Evolutionary conservation across 2,113 vertebrate species (phyloP).

Genomic region (Gavia stellata): DNA sequence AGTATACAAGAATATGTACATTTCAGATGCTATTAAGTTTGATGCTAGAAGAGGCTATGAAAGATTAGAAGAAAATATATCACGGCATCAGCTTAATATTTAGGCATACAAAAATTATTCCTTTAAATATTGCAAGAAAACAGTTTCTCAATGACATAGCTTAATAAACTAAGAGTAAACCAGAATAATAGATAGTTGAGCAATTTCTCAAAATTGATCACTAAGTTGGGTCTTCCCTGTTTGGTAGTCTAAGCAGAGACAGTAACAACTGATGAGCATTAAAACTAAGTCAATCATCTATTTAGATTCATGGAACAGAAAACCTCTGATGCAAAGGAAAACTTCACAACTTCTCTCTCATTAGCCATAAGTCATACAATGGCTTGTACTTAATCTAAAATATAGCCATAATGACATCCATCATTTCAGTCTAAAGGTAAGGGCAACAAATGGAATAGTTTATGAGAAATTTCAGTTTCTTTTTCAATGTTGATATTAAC

Average conservation of each 20-base stretch:
- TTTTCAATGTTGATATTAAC: neutral
- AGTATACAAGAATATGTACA: neutral
- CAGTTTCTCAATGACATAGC: neutral
- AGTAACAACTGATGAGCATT: neutral
- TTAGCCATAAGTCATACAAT: neutral
- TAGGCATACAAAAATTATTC: neutral
- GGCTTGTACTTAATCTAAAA: neutral
- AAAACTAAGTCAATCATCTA: neutral
- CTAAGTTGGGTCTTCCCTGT: neutral
- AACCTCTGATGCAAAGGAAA: neutral
- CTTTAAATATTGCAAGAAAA: neutral
- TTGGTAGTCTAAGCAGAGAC: neutral
- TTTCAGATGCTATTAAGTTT: neutral
- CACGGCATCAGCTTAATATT: neutral
- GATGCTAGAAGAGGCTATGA: neutral
- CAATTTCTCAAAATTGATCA: neutral
- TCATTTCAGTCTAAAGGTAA: neutral
- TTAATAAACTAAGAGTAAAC: neutral
- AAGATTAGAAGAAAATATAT: neutral
- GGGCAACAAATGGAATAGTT: neutral
- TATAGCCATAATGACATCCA: neutral
- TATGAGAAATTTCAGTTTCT: neutral
- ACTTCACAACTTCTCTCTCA: neutral
- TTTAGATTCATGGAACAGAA: neutral
- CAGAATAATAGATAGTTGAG: neutral